Evolutionary conservation across 1,140 invertebrate species (phyloP), one percentile per base, ranked within the genome.

Genomic region (Halictus rubicundus): DNA sequence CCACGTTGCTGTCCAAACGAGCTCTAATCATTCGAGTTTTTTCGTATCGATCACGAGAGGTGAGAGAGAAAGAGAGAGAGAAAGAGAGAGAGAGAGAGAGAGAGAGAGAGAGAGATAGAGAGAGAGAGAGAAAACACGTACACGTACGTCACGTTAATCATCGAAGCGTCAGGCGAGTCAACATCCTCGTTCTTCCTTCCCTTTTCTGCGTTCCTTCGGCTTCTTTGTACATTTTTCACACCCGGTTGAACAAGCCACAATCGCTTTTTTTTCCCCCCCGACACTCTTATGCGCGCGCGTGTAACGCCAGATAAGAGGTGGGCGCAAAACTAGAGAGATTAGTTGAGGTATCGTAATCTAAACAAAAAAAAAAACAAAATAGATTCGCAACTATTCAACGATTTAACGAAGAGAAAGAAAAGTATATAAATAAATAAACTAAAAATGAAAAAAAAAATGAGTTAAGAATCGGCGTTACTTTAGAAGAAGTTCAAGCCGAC

Each of bases 121-220:
- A 64, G 61, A 54, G 61, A 32, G 32, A 4, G 4, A 32, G 5
- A 32, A 39, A 54, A 65, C n/a, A n/a, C 16, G 54, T 46, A 32
- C 54, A 64, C 19, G 39, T 61, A 68, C 25, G 42, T 79, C 77
- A 66, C 70, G 69, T 79, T 79, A 60, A 59, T 60, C 77, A 77
- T 46, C 52, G 57, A 54, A 82, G 73, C 82, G 61, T 73, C 68
- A 76, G 78, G 46, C 49, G 82, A 85, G 72, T 66, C 63, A 73
- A 80, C 54, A 70, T 37, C 57, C 82, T 85, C 83, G 82, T 85
- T 85, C 68, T 73, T 84, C 71, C 82, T 81, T 81, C 52, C 72
- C 64, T 42, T 72, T 77, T 42, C 72, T 71, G 27, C 64, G 49
- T 73, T 59, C 46, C 61, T 75, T 75, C 54, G 37, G 32, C 42